Percentiles rank a stretch among this genome's conserved stretches.
These are phyloP conservation scores for Hirtodrosophila histrioides DNA, from an alignment of 2,888 invertebrate species.

Conservation along the genomic window DNA sequence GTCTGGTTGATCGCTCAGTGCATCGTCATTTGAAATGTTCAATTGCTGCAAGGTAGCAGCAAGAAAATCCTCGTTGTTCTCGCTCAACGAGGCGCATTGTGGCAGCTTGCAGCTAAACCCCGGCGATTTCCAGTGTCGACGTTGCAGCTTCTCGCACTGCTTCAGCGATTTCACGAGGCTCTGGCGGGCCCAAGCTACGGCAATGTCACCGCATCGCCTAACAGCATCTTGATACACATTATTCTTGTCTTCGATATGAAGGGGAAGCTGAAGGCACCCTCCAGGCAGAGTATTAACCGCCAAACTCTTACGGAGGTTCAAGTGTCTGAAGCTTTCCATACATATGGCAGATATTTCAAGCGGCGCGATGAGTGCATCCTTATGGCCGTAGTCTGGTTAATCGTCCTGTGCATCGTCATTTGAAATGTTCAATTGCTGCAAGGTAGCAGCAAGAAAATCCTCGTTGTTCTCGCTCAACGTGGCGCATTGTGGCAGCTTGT, in stretches of 20 bases:
- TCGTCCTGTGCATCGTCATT: constrained; percentile 73
- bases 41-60: constrained; percentile 82
- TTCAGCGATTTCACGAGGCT: constrained; percentile 87
- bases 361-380: too few species aligned
- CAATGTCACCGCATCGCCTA: constrained; percentile 88
- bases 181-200: constrained; percentile 74
- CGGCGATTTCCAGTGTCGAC: constrained; percentile 90
- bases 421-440: constrained; percentile 82
- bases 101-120: constrained; percentile 88
- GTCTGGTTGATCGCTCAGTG: constrained; percentile 53
- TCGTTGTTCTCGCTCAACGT: constrained; percentile 77
- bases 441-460: constrained; percentile 84
- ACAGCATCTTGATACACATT: constrained; percentile 93
- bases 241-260: constrained; percentile 89
- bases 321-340: too few species aligned
- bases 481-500: constrained; percentile 85
- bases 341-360: too few species aligned
- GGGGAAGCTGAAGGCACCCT: constrained; percentile 96
- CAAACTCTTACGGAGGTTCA: too few species aligned
- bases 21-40: constrained; percentile 80
- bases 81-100: constrained; percentile 56
- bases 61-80: constrained; percentile 83
- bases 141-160: constrained; percentile 88
- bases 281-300: constrained; percentile 90
- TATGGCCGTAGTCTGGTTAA: constrained; percentile 36